Evolutionary conservation across 2,797 vertebrate genomes (phyloP).

Genomic region (Etheostoma perlongum): DNA sequence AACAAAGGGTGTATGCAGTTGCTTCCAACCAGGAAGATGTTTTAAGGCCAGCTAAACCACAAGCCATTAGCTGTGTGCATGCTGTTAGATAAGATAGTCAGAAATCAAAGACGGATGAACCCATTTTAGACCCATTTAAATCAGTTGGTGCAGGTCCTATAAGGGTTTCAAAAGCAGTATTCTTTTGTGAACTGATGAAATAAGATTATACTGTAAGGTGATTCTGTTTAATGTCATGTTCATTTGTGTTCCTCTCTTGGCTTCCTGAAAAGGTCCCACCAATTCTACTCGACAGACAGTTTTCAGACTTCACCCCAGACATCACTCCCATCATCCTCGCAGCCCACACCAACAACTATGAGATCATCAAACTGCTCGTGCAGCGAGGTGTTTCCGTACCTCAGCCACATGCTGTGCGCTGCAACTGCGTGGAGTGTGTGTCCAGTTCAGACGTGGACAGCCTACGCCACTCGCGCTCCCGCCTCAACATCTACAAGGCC

Average conservation of each 20-base stretch:
- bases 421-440: slow-evolving; percentile 94
- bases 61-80: slow-evolving; percentile 65
- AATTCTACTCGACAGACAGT: slow-evolving; percentile 93
- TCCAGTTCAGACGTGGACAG: slow-evolving; percentile 94
- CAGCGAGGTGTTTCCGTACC: slow-evolving; percentile 96
- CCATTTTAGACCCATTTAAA: slow-evolving; percentile 30
- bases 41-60: slow-evolving; percentile 59
- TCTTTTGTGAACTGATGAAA: slow-evolving; percentile 16
- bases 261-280: slow-evolving; percentile 89
- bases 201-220: not conserved
- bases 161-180: slow-evolving; percentile 18
- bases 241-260: slow-evolving; percentile 1
- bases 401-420: slow-evolving; percentile 94
- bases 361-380: slow-evolving; percentile 96
- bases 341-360: slow-evolving; percentile 98
- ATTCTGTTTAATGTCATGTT: slow-evolving; percentile 1
- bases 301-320: slow-evolving; percentile 97
- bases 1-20: slow-evolving; percentile 17
- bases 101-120: slow-evolving; percentile 43
- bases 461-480: slow-evolving; percentile 94
- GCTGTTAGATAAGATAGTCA: slow-evolving; percentile 44
- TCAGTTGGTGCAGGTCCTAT: slow-evolving; percentile 15
- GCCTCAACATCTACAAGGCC: slow-evolving; percentile 96
- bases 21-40: slow-evolving; percentile 38
- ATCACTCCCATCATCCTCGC: slow-evolving; percentile 98